phyloP scores from a whole-genome alignment of 2,888 invertebrate species.

The Pecten maximus region DNA sequence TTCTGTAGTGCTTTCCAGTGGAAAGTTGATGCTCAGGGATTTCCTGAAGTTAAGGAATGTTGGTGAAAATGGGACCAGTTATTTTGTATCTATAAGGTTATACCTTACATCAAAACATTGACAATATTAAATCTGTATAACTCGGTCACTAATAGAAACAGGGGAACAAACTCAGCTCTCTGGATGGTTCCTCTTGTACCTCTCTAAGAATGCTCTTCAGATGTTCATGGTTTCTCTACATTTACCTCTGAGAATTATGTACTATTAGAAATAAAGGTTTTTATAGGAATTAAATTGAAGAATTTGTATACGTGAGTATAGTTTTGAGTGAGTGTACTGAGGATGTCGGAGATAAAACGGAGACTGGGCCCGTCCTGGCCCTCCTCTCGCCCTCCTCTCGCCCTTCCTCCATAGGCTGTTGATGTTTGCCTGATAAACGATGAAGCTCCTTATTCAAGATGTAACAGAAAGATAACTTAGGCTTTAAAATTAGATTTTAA shows the following conservation, averaged over 20 bases:
- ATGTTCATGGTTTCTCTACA: background rate
- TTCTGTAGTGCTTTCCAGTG: too few relatives aligned
- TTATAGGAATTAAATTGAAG: slow-evolving; percentile 15
- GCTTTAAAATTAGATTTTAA: slow-evolving; percentile 27
- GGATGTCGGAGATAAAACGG: background rate
- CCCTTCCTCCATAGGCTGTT: background rate
- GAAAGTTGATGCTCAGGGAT: too few relatives aligned
- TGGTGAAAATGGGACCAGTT: too few relatives aligned
- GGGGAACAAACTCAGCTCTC: background rate
- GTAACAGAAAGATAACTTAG: background rate
- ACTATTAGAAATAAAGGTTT: slow-evolving; percentile 18
- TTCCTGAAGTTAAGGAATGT: too few relatives aligned
- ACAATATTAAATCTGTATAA: too few relatives aligned
- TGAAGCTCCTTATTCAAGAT: slow-evolving; percentile 5
- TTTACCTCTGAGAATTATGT: background rate
- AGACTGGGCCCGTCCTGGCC: background rate
- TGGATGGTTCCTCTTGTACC: background rate
- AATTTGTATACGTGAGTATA: slow-evolving; percentile 8
- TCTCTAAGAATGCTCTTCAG: background rate
- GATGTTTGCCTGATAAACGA: background rate
- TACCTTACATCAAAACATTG: too few relatives aligned
- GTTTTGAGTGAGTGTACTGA: slow-evolving; percentile 11
- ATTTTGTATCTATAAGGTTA: too few relatives aligned
- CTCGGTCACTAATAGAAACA: background rate
- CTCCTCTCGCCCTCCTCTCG: background rate